Evolutionary conservation across 2,113 vertebrate species (phyloP).

Genomic region (Petrocephalus microphthalmus): DNA sequence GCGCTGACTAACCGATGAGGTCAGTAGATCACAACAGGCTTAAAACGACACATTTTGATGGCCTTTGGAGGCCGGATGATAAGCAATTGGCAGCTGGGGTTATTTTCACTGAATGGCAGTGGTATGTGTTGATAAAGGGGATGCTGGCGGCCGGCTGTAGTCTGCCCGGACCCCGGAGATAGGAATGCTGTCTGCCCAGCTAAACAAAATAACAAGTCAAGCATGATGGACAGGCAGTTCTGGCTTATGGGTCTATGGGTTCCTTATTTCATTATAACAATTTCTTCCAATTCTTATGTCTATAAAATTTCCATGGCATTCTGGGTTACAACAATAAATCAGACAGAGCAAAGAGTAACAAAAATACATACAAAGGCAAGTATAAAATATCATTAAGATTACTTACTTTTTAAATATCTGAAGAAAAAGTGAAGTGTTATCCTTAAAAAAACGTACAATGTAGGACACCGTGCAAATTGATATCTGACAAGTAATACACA

Average conservation of each 20-base stretch:
- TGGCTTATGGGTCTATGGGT: neutral
- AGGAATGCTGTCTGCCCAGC: neutral
- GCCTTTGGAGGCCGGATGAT: neutral
- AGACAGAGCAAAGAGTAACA: neutral
- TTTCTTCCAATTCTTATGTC: neutral
- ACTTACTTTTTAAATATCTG: neutral
- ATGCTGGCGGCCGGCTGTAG: neutral
- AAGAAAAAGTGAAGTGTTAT: neutral
- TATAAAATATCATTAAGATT: neutral
- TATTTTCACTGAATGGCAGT: neutral
- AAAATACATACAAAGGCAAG: neutral
- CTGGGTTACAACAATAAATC: neutral
- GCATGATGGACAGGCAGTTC: neutral
- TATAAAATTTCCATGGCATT: neutral
- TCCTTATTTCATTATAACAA: neutral
- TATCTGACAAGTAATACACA: neutral
- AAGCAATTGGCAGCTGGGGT: neutral
- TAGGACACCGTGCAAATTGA: neutral
- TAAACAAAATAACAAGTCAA: conserved; percentile 1
- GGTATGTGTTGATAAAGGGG: neutral
- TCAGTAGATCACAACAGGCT: neutral
- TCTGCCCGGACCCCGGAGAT: neutral
- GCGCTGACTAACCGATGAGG: neutral
- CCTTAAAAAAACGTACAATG: neutral
- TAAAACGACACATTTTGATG: neutral